A percentile compares a stretch with the other conserved stretches of the same genome.
phyloP scores from a whole-genome alignment of 2,888 invertebrate genomes.

The Drosophila pegasa region DNA sequence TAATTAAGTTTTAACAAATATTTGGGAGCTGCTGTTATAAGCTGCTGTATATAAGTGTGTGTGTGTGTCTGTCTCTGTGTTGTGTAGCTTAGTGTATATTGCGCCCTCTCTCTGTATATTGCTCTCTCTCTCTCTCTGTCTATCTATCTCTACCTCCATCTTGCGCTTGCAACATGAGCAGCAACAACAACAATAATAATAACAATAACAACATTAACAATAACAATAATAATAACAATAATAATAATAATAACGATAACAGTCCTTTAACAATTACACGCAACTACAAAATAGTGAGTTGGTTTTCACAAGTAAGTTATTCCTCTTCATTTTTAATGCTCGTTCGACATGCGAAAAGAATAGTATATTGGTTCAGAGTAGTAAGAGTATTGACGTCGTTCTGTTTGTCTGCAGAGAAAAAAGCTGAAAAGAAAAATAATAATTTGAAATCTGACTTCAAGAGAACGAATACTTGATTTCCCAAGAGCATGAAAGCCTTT shows the following conservation, averaged over 20 bases:
- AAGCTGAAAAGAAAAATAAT: too few species aligned
- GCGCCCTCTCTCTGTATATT: not conserved
- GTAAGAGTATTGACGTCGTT: too few species aligned
- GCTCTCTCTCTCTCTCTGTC: constrained; percentile 17
- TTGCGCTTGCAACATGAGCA: constrained; percentile 38
- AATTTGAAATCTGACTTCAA: too few species aligned
- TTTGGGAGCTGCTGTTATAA: constrained; percentile 46
- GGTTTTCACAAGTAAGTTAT: constrained; percentile 83
- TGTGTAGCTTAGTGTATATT: constrained; percentile 27
- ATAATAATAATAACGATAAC: constrained; percentile 26
- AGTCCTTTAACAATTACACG: constrained; percentile 54
- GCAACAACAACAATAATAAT: constrained; percentile 25
- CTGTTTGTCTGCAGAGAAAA: too few species aligned
- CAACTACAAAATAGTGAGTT: constrained; percentile 76
- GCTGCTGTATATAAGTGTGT: not conserved
- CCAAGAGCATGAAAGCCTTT: too few species aligned
- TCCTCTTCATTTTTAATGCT: not conserved
- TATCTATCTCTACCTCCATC: not conserved
- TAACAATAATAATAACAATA: constrained; percentile 28
- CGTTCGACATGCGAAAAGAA: not conserved
- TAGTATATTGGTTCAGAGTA: not conserved
- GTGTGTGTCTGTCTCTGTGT: constrained; percentile 19
- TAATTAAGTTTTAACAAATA: constrained; percentile 16
- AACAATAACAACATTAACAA: constrained; percentile 30
- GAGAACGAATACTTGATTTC: too few species aligned